Base-by-base conservation (phyloP, 2,797 vertebrate genomes). In the Pantherophis vulpinus region DNA sequence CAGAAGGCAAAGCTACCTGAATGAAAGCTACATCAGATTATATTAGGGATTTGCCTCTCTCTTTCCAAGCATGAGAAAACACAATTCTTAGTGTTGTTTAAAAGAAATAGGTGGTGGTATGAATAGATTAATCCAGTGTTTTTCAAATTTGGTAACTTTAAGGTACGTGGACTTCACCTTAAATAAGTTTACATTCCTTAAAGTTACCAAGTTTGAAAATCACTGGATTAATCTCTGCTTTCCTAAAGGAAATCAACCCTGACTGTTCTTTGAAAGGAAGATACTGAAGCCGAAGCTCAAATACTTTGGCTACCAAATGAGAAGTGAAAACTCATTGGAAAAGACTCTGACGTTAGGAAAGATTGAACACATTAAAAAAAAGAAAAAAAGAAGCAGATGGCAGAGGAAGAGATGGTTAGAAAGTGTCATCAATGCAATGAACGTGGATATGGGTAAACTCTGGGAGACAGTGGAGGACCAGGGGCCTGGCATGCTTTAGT, bases 11-110 rank as follows among this genome's bases (percentile, higher is more conserved):
- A 90, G 61, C 79, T 88, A 3, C 70, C 79, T 93, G 89, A 63
- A 6, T 93, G 87, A 94, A 93, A 94, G 27, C 20, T 0, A 37
- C 66, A 51, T 86, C 59, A 93, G 47, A 59, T 74, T 94, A 59
- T 42, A 87, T 70, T 89, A 27, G 5, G 94, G 86, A 94, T 93
- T 93, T 91, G 12, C 6, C 9, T 60, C 25, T 56, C n/a, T 56
- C 54, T 55, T 58, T 74, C n/a, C 23, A 20, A 51, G 61, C 27
- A 70, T 55, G 32, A 51, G 88, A 25, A 89, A 61, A 11, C 16
- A 27, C 61, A 20, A 32, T 54, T 63, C 27, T n/a, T 51, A 54
- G 2, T 54, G 60, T 10, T 63, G 42, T 8, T 89, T 23, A 66
- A 47, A 89, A 63, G 25, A n/a, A 25, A 25, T 89, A 47, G 5